Base-by-base conservation (phyloP, 2,797 vertebrate genomes). In the Bovichtus variegatus region DNA sequence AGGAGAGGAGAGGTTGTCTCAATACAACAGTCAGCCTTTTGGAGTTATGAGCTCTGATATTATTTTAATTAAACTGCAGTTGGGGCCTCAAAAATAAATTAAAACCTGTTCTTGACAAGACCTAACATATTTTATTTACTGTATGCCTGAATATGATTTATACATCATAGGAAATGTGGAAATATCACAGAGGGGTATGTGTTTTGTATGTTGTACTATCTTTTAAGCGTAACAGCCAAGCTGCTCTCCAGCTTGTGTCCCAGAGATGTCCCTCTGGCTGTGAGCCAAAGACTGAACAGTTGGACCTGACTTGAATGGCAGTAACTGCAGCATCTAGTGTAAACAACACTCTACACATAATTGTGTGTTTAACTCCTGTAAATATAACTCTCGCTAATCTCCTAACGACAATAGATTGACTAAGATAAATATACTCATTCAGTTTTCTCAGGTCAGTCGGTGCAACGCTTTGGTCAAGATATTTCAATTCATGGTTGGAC, bases 231-330 rank as follows among this genome's bases (percentile, higher is more conserved):
- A 51, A 51, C 43, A 9, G 47, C 49, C 11, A 7, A 64, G 43
- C 83, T 71, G 27, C 34, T 55, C 36, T 38, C 29, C 71, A 73
- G 74, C 71, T 44, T 12, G 40, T 59, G 74, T 25, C 54, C 34
- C 68, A 76, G 64, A 76, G 65, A 65, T 75, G 27, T 75, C 53
- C 51, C 40, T 69, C 69, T 71, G 74, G 80, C 4, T n/a, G 0
- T 0, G 38, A 80, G 77, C 77, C 77, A 74, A 18, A 27, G 71
- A 80, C 47, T 27, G 47, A 46, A 69, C 34, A 74, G 23, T 72
- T 57, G 57, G 60, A 40, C 43, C n/a, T 16, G 41, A 64, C 31
- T 21, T 40, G 60, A 54, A 50, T 36, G 64, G 8, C 43, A 29
- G 46, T 60, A 65, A 70, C 34, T 38, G 75, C 66, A 61, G 23